phyloP scores from a whole-genome alignment of 2,113 vertebrate species.

The Anthoscopus minutus region DNA sequence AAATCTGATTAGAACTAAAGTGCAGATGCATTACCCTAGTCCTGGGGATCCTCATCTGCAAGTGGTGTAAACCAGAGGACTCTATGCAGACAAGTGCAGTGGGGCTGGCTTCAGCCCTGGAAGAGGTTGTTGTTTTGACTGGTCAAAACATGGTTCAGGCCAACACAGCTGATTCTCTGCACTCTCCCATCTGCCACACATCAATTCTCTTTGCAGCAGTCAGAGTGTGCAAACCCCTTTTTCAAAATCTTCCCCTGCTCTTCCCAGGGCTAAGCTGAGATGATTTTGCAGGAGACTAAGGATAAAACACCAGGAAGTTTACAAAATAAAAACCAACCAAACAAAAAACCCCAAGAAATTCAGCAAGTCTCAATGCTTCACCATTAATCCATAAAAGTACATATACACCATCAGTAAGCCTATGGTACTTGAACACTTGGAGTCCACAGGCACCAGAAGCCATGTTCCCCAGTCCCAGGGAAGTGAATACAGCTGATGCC shows the following conservation, averaged over 20 bases:
- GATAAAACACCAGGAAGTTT: background rate
- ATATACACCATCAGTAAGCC: background rate
- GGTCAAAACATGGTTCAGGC: background rate
- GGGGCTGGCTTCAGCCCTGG: background rate
- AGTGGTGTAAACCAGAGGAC: background rate
- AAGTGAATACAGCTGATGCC: background rate
- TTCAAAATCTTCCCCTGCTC: background rate
- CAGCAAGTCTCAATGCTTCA: background rate
- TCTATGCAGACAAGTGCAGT: background rate
- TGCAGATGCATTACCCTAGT: background rate
- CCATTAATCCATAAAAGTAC: background rate
- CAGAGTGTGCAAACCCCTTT: background rate
- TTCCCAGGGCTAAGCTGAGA: background rate
- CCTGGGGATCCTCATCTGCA: background rate
- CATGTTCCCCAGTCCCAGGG: background rate
- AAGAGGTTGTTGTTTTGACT: background rate
- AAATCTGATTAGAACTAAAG: background rate
- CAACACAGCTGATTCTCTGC: background rate
- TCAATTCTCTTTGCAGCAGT: background rate
- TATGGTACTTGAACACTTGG: background rate
- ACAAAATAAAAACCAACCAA: background rate
- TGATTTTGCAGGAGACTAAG: background rate
- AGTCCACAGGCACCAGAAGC: background rate
- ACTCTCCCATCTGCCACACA: background rate
- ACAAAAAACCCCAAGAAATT: background rate